Evolutionary conservation across 2,113 vertebrate genomes (phyloP), one percentile per base, ranked within the genome.

Genomic region (Agapornis roseicollis): DNA sequence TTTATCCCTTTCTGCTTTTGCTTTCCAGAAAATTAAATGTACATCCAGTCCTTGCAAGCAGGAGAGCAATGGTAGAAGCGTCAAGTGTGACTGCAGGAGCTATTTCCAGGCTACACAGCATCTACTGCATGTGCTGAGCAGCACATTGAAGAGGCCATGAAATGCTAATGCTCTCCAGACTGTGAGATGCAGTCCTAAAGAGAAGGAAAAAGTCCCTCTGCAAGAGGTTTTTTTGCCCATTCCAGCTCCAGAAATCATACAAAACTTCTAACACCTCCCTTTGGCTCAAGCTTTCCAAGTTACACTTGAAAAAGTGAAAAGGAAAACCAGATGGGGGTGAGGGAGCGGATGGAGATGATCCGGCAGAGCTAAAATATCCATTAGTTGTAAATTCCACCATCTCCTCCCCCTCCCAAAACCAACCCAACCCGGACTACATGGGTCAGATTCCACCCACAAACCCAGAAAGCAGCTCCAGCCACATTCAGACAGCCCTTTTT

Each of bases 261-360:
- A 63, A 89, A 93, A 96, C 95, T 84, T 96, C 94, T 88, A 95
- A 97, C 94, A 95, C 95, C 72, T 94, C 79, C 90, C 81, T 90
- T 91, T 68, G 91, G 92, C 81, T 91, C 73, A 42, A 80, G 76
- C 80, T 90, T 92, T 94, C 71, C 79, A 65, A 96, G 89, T 88
- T 84, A 56, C 72, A 89, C 73, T 84, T 35, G 25, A 58, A 89
- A 88, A 87, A 89, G 13, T 12, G 8, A 61, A 63, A 91, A 91
- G 87, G 79, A 90, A 94, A 96, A 97, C 17, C 92, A 95, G 82
- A 89, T 92, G 88, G 90, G 89, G 92, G 90, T 37, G 74, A 76
- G 71, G 76, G 72, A 89, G 50, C 15, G 69, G 71, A 31, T 15
- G 53, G 55, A 68, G 74, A 82, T 58, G 83, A 71, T 88, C 90